Conservation (phyloP, 2,888 invertebrate species). For the Drosophila maculinotata region DNA sequence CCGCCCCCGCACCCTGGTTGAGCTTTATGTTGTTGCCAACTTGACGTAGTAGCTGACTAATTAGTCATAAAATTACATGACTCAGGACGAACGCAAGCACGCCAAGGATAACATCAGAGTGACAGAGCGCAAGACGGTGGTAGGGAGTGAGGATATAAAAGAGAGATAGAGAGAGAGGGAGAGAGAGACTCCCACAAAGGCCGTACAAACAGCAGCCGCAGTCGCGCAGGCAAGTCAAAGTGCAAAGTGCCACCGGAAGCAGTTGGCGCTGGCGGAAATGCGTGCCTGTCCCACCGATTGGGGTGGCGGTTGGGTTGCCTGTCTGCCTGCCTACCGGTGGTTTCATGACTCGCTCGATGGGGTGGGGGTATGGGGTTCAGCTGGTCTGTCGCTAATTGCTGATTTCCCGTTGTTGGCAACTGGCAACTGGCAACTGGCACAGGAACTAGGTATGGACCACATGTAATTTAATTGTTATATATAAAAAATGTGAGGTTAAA, state of each 20-base stretch:
- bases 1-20: background rate
- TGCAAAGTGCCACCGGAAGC: constrained; percentile 74
- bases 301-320: constrained; percentile 10
- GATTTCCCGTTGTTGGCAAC: constrained; percentile 64
- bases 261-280: constrained; percentile 76
- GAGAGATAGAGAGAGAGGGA: background rate
- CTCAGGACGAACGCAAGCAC: constrained; percentile 37
- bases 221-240: constrained; percentile 66
- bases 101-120: constrained; percentile 10
- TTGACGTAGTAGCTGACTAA: constrained; percentile 77
- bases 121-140: background rate
- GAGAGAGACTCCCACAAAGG: constrained; percentile 46
- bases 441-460: constrained; percentile 32
- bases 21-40: constrained; percentile 60
- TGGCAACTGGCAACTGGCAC: constrained; percentile 21
- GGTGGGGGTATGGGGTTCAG: constrained; percentile 14
- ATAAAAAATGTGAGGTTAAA: background rate
- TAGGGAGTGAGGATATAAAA: background rate
- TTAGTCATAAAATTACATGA: constrained; percentile 81
- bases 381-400: constrained; percentile 73
- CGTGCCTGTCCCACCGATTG: constrained; percentile 58
- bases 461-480: constrained; percentile 5
- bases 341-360: constrained; percentile 24
- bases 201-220: constrained; percentile 50
- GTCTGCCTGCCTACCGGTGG: constrained; percentile 16